Evolutionary conservation across 1,140 invertebrate species (phyloP).

Genomic region (Ridgeia piscesae): DNA sequence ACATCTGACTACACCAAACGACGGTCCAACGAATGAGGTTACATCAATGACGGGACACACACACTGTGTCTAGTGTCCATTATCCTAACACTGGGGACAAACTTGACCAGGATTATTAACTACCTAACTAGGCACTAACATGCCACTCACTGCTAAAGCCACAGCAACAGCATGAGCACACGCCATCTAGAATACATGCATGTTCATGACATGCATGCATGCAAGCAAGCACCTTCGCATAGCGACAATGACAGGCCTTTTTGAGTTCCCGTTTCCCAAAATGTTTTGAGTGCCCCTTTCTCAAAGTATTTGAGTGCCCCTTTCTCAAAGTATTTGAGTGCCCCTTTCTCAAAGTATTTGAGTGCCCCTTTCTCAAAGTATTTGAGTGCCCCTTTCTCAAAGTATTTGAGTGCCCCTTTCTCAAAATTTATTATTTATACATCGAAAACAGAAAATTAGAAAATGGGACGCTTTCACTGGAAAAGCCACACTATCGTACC

Average conservation of each 20-base stretch:
- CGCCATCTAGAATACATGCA: not conserved
- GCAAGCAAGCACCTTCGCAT: not conserved
- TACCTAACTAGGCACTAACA: not conserved
- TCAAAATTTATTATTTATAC: too few relatives aligned
- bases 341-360: too few relatives aligned
- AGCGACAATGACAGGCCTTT: not conserved
- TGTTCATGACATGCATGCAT: constrained; percentile 5
- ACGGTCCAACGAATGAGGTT: not conserved
- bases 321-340: too few relatives aligned
- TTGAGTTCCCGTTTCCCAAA: too few relatives aligned
- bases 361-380: too few relatives aligned
- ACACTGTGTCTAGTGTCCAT: not conserved
- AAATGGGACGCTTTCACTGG: too few relatives aligned
- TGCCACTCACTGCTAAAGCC: not conserved
- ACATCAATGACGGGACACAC: not conserved
- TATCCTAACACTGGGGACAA: not conserved
- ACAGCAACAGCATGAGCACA: not conserved
- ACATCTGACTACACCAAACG: not conserved
- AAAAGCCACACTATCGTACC: too few relatives aligned
- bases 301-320: too few relatives aligned
- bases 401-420: too few relatives aligned
- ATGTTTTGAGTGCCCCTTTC: too few relatives aligned
- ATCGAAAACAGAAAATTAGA: too few relatives aligned
- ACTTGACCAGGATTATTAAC: not conserved
- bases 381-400: too few relatives aligned